phyloP scores from a whole-genome alignment of 2,888 invertebrate genomes.

The Drosophila austrosaltans region DNA sequence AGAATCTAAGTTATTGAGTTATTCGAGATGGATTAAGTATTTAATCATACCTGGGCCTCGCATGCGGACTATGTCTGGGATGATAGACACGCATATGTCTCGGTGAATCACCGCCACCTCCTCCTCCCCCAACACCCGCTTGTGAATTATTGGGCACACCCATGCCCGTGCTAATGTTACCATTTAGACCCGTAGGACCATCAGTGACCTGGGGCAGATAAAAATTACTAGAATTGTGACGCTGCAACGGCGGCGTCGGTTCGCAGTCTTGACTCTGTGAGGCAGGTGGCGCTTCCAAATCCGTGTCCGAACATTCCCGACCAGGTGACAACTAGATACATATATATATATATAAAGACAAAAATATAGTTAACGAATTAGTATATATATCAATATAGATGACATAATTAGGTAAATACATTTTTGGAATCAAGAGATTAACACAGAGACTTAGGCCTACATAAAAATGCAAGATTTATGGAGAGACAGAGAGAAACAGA shows the following conservation, averaged over 20 bases:
- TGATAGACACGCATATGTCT: conserved; percentile 84
- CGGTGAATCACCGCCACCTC: conserved; percentile 84
- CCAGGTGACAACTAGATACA: conserved; percentile 90
- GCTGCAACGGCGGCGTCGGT: conserved; percentile 93
- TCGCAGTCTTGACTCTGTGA: conserved; percentile 97
- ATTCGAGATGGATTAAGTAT: neutral
- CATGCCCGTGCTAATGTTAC: conserved; percentile 69
- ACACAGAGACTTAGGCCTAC: conserved; percentile 52
- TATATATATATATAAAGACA: neutral
- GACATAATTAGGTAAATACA: neutral
- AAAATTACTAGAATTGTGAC: conserved; percentile 94
- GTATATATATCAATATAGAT: neutral
- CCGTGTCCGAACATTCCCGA: conserved; percentile 91
- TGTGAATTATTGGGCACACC: conserved; percentile 45
- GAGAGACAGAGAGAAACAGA: conserved; percentile 12
- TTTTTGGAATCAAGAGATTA: conserved; percentile 21
- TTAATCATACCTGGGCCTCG: conserved; percentile 87
- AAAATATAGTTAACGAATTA: neutral
- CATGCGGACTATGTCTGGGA: conserved; percentile 91
- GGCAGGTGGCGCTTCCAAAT: conserved; percentile 95
- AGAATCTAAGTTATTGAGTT: neutral
- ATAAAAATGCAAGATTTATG: conserved; percentile 24
- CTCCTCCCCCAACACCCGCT: conserved; percentile 42
- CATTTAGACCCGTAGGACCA: conserved; percentile 59
- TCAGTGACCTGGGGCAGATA: conserved; percentile 89